These are phyloP conservation scores for Cuculus canorus DNA, from an alignment of 2,797 vertebrate species.

Conservation along the genomic window DNA sequence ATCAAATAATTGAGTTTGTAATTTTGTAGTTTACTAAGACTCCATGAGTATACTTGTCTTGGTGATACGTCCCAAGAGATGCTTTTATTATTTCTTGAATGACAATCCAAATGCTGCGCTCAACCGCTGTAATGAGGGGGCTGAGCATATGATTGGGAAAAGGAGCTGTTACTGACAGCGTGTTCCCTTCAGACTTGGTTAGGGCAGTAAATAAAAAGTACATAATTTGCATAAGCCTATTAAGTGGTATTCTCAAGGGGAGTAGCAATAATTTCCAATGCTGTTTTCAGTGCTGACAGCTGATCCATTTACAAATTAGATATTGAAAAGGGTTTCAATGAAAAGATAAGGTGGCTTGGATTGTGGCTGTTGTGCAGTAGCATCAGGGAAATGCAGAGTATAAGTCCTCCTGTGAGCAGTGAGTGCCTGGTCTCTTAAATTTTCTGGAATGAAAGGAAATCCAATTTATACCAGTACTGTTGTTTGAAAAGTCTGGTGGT, in stretches of 20 bases:
- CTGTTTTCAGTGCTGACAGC: conserved; percentile 43
- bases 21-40: conserved; percentile 39
- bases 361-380: background rate
- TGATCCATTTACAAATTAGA: conserved; percentile 49
- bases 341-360: background rate
- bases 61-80: background rate
- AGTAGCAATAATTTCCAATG: conserved; percentile 43
- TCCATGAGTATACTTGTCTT: background rate
- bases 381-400: background rate
- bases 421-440: accelerated
- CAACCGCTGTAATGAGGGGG: conserved; percentile 11
- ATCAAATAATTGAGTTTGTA: conserved; percentile 59
- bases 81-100: conserved; percentile 38
- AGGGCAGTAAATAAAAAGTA: conserved; percentile 63
- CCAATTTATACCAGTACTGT: background rate
- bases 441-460: background rate
- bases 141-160: background rate
- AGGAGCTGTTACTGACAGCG: conserved; percentile 35
- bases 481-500: background rate
- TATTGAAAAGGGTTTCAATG: conserved; percentile 2
- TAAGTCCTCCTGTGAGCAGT: background rate
- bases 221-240: conserved; percentile 66
- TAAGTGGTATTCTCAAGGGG: conserved; percentile 59
- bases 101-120: background rate
- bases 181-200: conserved; percentile 50